Evolutionary conservation across 2,888 invertebrate genomes (phyloP).

Genomic region (Fabriciana adippe): DNA sequence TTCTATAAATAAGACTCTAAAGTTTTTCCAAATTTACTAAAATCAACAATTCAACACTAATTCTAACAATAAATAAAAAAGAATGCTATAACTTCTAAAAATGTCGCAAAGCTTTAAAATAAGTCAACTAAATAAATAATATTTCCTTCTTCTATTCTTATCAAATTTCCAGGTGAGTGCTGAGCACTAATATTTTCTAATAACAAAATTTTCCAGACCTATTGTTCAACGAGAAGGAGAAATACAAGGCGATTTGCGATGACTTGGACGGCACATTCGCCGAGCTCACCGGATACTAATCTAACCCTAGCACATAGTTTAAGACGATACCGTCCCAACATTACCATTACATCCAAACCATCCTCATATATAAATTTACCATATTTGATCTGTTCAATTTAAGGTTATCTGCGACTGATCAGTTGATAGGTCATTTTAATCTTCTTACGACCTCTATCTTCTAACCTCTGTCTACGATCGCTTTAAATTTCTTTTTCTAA

Average conservation of each 20-base stretch:
- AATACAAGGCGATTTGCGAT: constrained; percentile 98
- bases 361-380: constrained; percentile 24
- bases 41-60: constrained; percentile 20
- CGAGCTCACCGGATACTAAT: constrained; percentile 98
- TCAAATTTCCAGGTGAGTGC: constrained; percentile 30
- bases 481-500: constrained; percentile 47
- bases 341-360: constrained; percentile 25
- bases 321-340: constrained; percentile 64
- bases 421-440: constrained; percentile 21
- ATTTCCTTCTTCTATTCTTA: constrained; percentile 40
- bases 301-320: constrained; percentile 66
- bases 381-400: constrained; percentile 25
- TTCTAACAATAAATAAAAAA: constrained; percentile 53
- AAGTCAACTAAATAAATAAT: constrained; percentile 54
- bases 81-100: constrained; percentile 60
- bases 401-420: constrained; percentile 15
- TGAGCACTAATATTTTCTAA: constrained; percentile 49
- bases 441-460: constrained; percentile 19
- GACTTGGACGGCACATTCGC: constrained; percentile 98
- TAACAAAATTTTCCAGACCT: constrained; percentile 87
- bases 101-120: constrained; percentile 54
- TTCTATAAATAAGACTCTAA: constrained; percentile 2
- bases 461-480: constrained; percentile 29
- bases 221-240: constrained; percentile 93
- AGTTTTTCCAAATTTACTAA: constrained; percentile 11